Evolutionary conservation across 2,113 vertebrate species (phyloP).

Genomic region (Phalacrocorax aristotelis): DNA sequence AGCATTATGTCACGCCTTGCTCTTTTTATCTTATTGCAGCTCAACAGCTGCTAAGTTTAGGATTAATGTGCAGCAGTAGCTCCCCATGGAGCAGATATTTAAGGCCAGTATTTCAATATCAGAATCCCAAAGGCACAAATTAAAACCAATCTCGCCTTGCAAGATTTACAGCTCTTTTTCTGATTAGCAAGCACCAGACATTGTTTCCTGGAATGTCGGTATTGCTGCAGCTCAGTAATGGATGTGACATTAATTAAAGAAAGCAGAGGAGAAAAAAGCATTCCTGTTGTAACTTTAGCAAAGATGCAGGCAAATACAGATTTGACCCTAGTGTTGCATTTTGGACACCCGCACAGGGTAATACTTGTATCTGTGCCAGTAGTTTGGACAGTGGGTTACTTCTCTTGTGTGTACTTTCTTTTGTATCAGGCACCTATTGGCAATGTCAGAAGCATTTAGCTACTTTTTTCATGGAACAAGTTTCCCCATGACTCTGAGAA

Average conservation of each 20-base stretch:
- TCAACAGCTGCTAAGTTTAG: neutral
- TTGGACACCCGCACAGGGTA: neutral
- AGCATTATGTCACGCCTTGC: neutral
- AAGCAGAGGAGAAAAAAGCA: slow-evolving; percentile 1
- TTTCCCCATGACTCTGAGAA: neutral
- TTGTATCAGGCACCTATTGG: neutral
- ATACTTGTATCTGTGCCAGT: neutral
- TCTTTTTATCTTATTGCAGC: neutral
- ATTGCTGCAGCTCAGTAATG: neutral
- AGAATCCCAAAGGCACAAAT: neutral
- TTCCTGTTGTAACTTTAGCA: neutral
- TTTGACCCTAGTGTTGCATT: neutral
- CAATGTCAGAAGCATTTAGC: neutral
- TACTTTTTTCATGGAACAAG: neutral
- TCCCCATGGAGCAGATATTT: neutral
- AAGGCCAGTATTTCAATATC: neutral
- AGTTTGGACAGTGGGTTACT: neutral
- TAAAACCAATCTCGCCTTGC: neutral
- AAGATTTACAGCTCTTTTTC: neutral
- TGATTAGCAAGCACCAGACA: neutral
- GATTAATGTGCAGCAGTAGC: neutral
- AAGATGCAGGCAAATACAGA: neutral
- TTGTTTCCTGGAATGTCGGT: slow-evolving; percentile 1
- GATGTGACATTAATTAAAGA: slow-evolving; percentile 13
- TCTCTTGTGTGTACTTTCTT: neutral